These are phyloP conservation scores for Platyura marginata DNA, from an alignment of 1,140 invertebrate genomes.

Conservation along the genomic window DNA sequence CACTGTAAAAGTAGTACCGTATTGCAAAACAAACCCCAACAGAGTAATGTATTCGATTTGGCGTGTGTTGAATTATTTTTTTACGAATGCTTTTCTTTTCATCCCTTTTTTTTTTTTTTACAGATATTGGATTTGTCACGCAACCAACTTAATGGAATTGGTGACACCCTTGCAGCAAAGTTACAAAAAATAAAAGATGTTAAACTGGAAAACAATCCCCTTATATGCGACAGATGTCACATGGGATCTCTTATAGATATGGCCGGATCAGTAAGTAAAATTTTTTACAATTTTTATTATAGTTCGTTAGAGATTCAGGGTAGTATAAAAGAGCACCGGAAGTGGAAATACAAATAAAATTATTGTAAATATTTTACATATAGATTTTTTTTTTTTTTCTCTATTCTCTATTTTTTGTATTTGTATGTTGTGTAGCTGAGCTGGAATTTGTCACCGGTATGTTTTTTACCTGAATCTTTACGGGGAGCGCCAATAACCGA, in stretches of 20 bases:
- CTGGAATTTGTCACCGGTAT: conserved; percentile 18
- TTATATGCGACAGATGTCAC: conserved; percentile 43
- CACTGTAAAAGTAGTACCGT: no score
- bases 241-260: conserved; percentile 26
- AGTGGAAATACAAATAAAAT: no score
- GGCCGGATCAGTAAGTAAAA: conserved; percentile 17
- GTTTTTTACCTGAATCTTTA: conserved; percentile 20
- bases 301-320: no score
- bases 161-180: conserved; percentile 26
- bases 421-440: neutral
- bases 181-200: conserved; percentile 28
- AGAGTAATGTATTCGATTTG: no score
- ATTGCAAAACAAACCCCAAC: no score
- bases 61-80: no score
- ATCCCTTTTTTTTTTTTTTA: no score
- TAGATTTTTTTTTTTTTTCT: neutral
- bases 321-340: no score
- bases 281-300: no score
- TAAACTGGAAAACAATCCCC: conserved; percentile 38
- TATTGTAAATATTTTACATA: no score
- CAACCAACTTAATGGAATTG: conserved; percentile 37
- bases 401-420: neutral
- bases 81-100: no score
- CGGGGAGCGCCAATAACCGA: conserved; percentile 22
- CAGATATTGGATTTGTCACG: conserved; percentile 35